Base-by-base conservation (phyloP, 2,888 invertebrate genomes). In the Pocota personata region DNA sequence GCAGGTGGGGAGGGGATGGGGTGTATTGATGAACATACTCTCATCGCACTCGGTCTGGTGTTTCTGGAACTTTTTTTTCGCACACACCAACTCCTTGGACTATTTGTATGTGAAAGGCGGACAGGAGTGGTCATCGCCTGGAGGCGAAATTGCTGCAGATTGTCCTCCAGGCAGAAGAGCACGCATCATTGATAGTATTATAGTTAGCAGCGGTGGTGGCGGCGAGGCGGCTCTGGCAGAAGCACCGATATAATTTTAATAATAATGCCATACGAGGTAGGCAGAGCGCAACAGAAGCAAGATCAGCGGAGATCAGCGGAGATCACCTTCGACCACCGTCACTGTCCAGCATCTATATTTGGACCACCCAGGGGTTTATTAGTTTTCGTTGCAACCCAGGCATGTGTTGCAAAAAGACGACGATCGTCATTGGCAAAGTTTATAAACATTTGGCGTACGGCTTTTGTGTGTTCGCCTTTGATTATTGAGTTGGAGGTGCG, bases 301-400 rank as follows among this genome's bases (percentile, higher is more conserved):
- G 58, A 72, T 72, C 58, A 52, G 24, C 48, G 60, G 32, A 76
- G 82, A 40, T 37, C 55, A 60, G 35, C 66, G 32, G 52, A 27
- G 55, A 69, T 48, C 64, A 52, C 16, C 64, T 50, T 57, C 64
- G 58, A 66, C 64, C 69, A 75, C 48, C 62, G 35, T 40, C 62
- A 40, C 46, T 48, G 66, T 52, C 66, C 60, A 80, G 66, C 58
- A 32, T 46, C 50, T 79, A 58, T 71, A 75, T 66, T 64, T 35
- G 76, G 84, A 71, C 84, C 84, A 86, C 84, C 84, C 84, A 86
- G 82, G 30, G 82, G 75, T 67, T 82, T 82, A 72, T 76, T 86
- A 76, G 76, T 76, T 76, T 80, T 66, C 50, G 19, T 30, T 76
- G 75, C 69, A 83, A 62, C 72, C n/a, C 55, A 19, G 24, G 21